These are phyloP conservation scores for Blastobasis adustella DNA, from an alignment of 2,888 invertebrate species.

Conservation along the genomic window DNA sequence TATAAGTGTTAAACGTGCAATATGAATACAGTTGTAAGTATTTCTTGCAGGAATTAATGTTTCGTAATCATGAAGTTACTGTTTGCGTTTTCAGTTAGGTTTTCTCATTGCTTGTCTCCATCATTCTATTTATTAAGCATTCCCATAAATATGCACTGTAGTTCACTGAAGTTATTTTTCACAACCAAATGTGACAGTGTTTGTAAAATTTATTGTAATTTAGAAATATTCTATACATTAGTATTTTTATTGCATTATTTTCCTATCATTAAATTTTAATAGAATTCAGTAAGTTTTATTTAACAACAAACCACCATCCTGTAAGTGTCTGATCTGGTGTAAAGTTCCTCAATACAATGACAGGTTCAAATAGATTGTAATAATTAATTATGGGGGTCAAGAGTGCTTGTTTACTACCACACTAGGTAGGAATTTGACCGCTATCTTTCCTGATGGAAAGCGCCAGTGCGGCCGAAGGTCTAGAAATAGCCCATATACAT, in stretches of 20 bases:
- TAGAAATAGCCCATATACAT: too few species aligned
- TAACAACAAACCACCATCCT: too few species aligned
- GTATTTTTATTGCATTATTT: constrained; percentile 71
- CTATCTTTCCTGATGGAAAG: too few species aligned
- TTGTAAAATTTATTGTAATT: constrained; percentile 54
- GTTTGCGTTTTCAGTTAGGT: constrained; percentile 26
- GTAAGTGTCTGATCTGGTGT: too few species aligned
- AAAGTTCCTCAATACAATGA: too few species aligned
- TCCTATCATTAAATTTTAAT: constrained; percentile 63
- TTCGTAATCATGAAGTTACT: constrained; percentile 33
- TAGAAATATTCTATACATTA: constrained; percentile 63
- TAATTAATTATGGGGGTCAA: too few species aligned
- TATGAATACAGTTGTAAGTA: constrained; percentile 60
- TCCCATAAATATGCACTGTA: constrained; percentile 49
- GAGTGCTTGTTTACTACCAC: too few species aligned
- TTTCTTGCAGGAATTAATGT: constrained; percentile 21
- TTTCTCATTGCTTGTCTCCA: constrained; percentile 29
- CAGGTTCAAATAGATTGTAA: too few species aligned
- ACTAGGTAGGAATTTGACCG: too few species aligned
- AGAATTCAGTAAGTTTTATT: too few species aligned
- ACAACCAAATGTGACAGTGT: constrained; percentile 33
- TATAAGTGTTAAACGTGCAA: constrained; percentile 71
- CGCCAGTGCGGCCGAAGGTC: too few species aligned
- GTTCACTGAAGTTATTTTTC: constrained; percentile 39
- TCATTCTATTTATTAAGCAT: constrained; percentile 65